Base-by-base conservation (phyloP, 2,888 invertebrate species). In the Geophilus truncorum region DNA sequence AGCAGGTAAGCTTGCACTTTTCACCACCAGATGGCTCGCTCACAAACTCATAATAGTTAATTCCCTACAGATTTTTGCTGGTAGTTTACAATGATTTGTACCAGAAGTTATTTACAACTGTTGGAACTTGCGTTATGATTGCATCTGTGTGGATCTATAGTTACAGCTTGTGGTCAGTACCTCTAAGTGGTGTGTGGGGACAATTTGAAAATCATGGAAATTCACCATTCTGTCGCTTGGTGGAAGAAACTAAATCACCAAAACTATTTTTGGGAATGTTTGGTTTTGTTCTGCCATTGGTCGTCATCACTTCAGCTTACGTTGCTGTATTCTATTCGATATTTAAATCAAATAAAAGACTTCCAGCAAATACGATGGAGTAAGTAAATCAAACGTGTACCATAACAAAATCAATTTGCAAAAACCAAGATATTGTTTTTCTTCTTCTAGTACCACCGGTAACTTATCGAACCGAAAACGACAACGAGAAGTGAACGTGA, bases 281-380 rank as follows among this genome's bases (percentile, higher is more conserved):
- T 84, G 95, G 94, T 0, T 94, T 96, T 86, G 90, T 93, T 7
- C 87, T 95, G 28, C 96, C 96, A 0, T 95, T 94, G 85, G 86
- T 93, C 28, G 93, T 94, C 45, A 96, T 96, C 85, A 92, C 94
- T 78, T 90, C 92, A 78, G 94, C 94, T 18, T 96, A 96, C 88
- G 91, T 93, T 5, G 93, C 94, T 87, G 96, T 96, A 83, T 95
- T 93, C 86, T 3, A 6, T 15, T 28, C 75, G 15, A 32, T 75
- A 28, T 25, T 15, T 15, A 75, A 10, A 28, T 2, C 4, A 6
- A 51, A 51, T 18, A 18, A 18, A 51, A 51, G 2, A 51, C 18
- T 51, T 18, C 51, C 51, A 7, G 51, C 51, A n/a, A 21, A 32
- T 9, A 32, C 32, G 9, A 32, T 9, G 32, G 4, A 9, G 9